phyloP scores from a whole-genome alignment of 2,797 vertebrate species.

The Scyliorhinus canicula region DNA sequence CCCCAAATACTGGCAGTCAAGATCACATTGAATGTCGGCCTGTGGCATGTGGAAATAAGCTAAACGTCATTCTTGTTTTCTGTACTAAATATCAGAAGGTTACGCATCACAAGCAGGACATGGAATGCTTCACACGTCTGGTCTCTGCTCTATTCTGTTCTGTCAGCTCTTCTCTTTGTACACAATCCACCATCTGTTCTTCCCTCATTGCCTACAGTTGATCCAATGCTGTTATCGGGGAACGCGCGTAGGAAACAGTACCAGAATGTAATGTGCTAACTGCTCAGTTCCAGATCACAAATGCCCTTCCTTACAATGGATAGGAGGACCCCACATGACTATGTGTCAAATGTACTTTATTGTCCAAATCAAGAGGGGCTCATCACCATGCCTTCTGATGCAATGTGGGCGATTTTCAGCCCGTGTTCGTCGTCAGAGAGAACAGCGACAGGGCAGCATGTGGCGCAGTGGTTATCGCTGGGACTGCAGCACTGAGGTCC shows the following conservation, averaged over 20 bases:
- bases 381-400: background rate
- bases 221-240: background rate
- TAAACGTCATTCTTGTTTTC: background rate
- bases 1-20: background rate
- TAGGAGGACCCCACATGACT: background rate
- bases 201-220: background rate
- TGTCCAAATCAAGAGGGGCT: background rate
- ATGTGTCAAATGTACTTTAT: background rate
- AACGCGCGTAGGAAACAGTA: background rate
- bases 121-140: background rate
- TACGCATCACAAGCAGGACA: background rate
- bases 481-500: no score
- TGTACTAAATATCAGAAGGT: background rate
- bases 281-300: background rate
- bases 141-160: background rate
- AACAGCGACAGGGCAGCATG: no score
- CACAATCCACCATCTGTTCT: background rate
- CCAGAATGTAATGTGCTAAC: background rate
- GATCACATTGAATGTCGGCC: background rate
- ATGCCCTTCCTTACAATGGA: background rate
- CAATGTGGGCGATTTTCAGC: no score
- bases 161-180: background rate
- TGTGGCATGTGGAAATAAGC: background rate
- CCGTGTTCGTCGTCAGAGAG: no score
- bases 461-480: no score